Evolutionary conservation across 1,140 invertebrate genomes (phyloP).

Genomic region (Drosophila persimilis): DNA sequence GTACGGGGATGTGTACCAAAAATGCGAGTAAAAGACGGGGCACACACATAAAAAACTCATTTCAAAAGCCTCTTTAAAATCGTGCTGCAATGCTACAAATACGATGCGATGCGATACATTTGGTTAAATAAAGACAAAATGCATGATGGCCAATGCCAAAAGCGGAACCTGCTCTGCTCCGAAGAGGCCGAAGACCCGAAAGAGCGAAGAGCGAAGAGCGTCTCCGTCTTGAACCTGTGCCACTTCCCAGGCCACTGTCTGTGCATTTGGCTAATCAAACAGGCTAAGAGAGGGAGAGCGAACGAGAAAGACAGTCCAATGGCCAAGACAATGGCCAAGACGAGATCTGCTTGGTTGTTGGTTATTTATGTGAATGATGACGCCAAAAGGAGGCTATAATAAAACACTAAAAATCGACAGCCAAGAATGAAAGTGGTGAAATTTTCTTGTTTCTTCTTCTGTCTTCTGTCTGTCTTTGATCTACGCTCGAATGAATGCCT

Average conservation of each 20-base stretch:
- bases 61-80: constrained; percentile 36
- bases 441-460: constrained; percentile 52
- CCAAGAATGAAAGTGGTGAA: constrained; percentile 69
- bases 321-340: constrained; percentile 7
- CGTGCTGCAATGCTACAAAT: constrained; percentile 64
- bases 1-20: constrained; percentile 30
- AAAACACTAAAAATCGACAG: constrained; percentile 58
- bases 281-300: constrained; percentile 5
- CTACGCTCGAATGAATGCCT: constrained; percentile 10
- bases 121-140: constrained; percentile 39
- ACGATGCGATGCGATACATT: constrained; percentile 8
- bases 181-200: too few species aligned
- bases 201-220: too few species aligned
- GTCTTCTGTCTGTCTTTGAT: constrained; percentile 8
- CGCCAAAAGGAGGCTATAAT: constrained; percentile 55
- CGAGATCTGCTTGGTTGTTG: neutral
- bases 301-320: constrained; percentile 18
- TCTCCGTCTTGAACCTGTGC: constrained; percentile 34
- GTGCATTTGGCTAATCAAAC: constrained; percentile 39
- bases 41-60: too few species aligned
- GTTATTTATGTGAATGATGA: constrained; percentile 32
- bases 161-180: constrained; percentile 41
- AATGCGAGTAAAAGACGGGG: constrained; percentile 17
- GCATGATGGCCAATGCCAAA: constrained; percentile 43
- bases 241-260: constrained; percentile 42